phyloP scores from a whole-genome alignment of 2,888 invertebrate genomes.

The Nomada lathburiana region DNA sequence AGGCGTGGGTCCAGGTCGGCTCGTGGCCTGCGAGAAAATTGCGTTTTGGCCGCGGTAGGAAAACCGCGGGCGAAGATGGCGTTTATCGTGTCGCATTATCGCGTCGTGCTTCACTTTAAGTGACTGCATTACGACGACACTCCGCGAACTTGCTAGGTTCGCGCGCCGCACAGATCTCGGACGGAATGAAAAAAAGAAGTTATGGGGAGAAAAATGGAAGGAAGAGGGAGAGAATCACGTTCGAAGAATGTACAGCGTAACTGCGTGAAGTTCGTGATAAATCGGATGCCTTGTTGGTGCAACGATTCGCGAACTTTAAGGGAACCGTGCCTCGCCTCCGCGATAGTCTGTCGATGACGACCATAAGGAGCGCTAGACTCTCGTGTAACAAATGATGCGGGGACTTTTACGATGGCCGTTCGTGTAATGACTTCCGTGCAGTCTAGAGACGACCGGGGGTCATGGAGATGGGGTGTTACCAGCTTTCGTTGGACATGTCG shows the following conservation, averaged over 20 bases:
- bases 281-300: constrained; percentile 30
- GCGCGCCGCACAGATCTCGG: background rate
- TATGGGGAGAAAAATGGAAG: background rate
- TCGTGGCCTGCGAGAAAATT: constrained; percentile 34
- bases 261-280: constrained; percentile 54
- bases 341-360: background rate
- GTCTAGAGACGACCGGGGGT: constrained; percentile 13
- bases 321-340: background rate
- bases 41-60: constrained; percentile 37
- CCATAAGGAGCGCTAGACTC: background rate
- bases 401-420: constrained; percentile 54
- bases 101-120: constrained; percentile 66
- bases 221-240: background rate
- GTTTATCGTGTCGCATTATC: constrained; percentile 67
- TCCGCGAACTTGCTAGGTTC: constrained; percentile 28
- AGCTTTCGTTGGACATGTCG: constrained; percentile 26
- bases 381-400: constrained; percentile 47
- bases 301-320: background rate
- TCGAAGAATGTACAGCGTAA: constrained; percentile 3
- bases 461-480: constrained; percentile 1
- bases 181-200: background rate
- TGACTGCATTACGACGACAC: constrained; percentile 65
- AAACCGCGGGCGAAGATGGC: constrained; percentile 33
- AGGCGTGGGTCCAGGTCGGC: constrained; percentile 14
- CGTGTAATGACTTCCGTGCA: constrained; percentile 38